These are phyloP conservation scores for Adineta ricciae DNA, from an alignment of 2,888 invertebrate species.

Conservation along the genomic window DNA sequence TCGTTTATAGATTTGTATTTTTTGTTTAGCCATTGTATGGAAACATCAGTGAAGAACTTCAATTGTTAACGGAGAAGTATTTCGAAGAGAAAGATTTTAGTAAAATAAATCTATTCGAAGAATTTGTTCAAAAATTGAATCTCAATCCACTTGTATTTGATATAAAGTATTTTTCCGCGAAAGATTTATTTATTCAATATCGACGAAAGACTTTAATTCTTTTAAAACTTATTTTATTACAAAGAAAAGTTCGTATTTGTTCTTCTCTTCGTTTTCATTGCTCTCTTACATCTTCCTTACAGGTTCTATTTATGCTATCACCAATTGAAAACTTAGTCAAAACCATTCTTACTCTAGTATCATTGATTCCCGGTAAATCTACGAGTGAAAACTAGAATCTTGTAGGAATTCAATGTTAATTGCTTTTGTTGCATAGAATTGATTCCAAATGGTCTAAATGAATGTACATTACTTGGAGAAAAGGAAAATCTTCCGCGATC, in stretches of 20 bases:
- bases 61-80: slow-evolving; percentile 88
- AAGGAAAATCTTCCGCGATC: neutral
- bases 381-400: too few species aligned
- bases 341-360: slow-evolving; percentile 73
- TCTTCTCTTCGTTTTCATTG: slow-evolving; percentile 22
- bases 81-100: slow-evolving; percentile 66
- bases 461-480: slow-evolving; percentile 2
- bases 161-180: slow-evolving; percentile 65
- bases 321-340: slow-evolving; percentile 81
- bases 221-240: slow-evolving; percentile 79
- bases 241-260: slow-evolving; percentile 55
- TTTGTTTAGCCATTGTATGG: slow-evolving; percentile 72
- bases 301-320: slow-evolving; percentile 79
- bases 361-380: slow-evolving; percentile 68
- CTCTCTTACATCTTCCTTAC: slow-evolving; percentile 37
- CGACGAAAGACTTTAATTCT: slow-evolving; percentile 79
- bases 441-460: neutral
- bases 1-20: neutral
- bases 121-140: slow-evolving; percentile 82
- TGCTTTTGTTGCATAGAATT: neutral
- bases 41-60: slow-evolving; percentile 69
- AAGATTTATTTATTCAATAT: slow-evolving; percentile 71
- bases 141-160: slow-evolving; percentile 52
- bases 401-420: too few species aligned
- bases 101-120: slow-evolving; percentile 60